A percentile compares a stretch with the other conserved stretches of the same genome.
These are phyloP conservation scores for Numida meleagris DNA, from an alignment of 2,113 vertebrate species.

Conservation along the genomic window DNA sequence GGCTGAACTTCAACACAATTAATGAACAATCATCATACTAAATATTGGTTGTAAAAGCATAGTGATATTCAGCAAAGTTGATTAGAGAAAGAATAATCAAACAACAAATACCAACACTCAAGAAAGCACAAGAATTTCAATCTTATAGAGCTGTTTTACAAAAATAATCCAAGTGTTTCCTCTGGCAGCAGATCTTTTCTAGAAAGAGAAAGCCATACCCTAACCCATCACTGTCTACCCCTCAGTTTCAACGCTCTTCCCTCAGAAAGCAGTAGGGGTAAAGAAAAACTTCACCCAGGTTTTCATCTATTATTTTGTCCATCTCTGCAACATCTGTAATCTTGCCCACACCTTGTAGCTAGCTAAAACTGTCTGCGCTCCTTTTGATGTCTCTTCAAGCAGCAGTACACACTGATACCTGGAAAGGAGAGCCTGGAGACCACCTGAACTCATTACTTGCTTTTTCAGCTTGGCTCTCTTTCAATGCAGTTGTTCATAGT, in stretches of 20 bases:
- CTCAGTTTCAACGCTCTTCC: background rate
- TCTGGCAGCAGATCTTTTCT: background rate
- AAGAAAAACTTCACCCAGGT: background rate
- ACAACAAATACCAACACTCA: slow-evolving; percentile 30
- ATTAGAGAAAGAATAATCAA: slow-evolving; percentile 52
- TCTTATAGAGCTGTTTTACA: background rate
- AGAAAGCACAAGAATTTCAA: slow-evolving; percentile 20
- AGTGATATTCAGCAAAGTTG: background rate
- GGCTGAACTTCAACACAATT: slow-evolving; percentile 25
- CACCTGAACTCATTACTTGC: background rate
- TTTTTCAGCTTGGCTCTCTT: background rate
- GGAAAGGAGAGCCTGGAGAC: background rate
- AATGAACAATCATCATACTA: slow-evolving; percentile 46
- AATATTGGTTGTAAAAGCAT: background rate
- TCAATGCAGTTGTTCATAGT: background rate
- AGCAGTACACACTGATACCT: rapidly evolving
- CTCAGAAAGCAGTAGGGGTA: background rate
- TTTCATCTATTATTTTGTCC: background rate
- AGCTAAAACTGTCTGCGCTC: background rate
- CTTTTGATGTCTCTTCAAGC: background rate
- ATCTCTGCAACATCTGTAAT: background rate
- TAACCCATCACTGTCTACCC: background rate
- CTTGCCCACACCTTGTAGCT: background rate
- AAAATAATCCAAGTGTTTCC: background rate
- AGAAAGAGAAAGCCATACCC: background rate